Percentiles rank a stretch among this genome's conserved stretches.
These are phyloP conservation scores for Halcyon leucocephala DNA, from an alignment of 2,797 vertebrate species.

Conservation along the genomic window DNA sequence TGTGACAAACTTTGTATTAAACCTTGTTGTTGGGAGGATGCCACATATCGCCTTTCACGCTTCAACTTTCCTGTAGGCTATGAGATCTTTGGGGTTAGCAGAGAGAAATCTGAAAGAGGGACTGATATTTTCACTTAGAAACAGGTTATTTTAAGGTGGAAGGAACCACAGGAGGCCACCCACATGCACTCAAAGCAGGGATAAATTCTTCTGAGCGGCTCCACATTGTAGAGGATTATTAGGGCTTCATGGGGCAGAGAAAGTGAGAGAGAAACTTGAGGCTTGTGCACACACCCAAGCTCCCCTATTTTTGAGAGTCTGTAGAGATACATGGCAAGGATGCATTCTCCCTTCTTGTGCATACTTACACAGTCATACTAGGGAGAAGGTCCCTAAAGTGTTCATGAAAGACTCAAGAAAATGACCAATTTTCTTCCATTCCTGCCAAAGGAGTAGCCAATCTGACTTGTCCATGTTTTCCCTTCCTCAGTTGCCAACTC, in stretches of 20 bases:
- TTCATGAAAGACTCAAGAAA: background rate
- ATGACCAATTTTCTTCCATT: background rate
- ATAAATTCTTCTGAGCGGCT: background rate
- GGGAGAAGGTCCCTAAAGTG: background rate
- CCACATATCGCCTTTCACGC: background rate
- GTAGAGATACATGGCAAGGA: accelerated
- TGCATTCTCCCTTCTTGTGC: background rate
- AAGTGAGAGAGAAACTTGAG: background rate
- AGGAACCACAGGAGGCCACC: background rate
- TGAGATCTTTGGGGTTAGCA: background rate
- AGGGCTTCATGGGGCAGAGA: background rate
- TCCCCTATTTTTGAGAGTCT: background rate
- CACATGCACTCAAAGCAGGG: background rate
- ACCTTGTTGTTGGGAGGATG: background rate
- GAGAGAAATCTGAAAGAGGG: background rate
- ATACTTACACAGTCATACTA: background rate
- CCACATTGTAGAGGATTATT: background rate
- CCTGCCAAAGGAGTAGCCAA: background rate
- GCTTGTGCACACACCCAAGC: background rate
- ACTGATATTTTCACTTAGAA: background rate
- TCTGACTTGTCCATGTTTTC: background rate
- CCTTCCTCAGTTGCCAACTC: background rate
- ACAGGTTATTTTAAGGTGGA: background rate
- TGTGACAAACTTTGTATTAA: background rate
- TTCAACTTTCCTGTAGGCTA: background rate